Percentiles rank a stretch among this genome's conserved stretches.
Conservation (phyloP, 2,797 vertebrate species). For the Eurystomus glaucurus region DNA sequence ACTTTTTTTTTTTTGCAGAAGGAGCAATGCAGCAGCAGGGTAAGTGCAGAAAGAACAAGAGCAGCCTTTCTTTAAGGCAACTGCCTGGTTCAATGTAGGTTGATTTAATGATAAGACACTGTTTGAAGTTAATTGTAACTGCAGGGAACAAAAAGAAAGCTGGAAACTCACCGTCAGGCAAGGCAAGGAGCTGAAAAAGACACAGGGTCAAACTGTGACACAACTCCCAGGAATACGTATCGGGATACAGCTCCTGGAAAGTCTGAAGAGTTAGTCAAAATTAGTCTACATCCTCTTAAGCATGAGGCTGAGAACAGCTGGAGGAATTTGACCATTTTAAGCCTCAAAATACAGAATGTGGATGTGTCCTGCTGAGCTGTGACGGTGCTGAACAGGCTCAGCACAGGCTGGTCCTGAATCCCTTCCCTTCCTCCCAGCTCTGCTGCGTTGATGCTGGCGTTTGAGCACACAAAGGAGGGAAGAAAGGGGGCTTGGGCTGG, state of each 20-base stretch:
- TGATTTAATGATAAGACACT: slow-evolving; percentile 40
- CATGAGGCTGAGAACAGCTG: background rate
- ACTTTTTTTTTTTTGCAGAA: background rate
- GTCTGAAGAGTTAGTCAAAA: background rate
- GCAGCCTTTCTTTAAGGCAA: slow-evolving; percentile 21
- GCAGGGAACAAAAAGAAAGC: background rate
- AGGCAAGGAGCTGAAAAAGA: background rate
- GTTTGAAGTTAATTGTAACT: slow-evolving; percentile 41
- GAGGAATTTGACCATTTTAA: background rate
- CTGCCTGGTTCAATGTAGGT: slow-evolving; percentile 1
- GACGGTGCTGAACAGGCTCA: background rate
- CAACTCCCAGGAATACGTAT: rapidly evolving
- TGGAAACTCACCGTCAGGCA: background rate
- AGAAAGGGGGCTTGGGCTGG: background rate
- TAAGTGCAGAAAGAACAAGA: background rate
- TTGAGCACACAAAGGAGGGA: rapidly evolving
- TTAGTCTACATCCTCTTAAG: background rate
- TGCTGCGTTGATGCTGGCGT: background rate
- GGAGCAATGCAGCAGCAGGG: background rate
- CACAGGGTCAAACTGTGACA: background rate
- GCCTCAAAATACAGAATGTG: background rate
- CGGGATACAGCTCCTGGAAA: background rate
- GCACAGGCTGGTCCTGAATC: background rate
- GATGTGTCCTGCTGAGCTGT: background rate
- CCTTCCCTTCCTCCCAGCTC: background rate